Base-by-base conservation (phyloP, 2,113 vertebrate genomes). In the Loxodonta africana region DNA sequence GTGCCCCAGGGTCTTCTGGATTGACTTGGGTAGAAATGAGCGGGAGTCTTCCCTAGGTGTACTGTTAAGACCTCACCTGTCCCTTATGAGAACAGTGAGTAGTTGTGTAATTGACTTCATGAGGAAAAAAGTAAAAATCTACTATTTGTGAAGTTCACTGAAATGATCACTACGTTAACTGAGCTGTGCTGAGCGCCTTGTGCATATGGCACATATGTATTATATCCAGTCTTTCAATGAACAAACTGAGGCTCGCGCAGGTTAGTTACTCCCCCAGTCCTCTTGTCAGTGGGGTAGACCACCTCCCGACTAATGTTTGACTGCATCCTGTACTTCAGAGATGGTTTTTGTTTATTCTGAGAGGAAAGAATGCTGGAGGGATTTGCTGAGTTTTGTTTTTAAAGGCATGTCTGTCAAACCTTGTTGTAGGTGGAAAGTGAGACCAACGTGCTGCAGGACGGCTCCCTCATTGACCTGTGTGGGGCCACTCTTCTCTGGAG, bases 401-500 rank as follows among this genome's bases (percentile, higher is more conserved):
- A 80, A 90, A 78, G 28, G 62, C 37, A 0, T 80, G 8, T 83
- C 63, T 91, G 3, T 95, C 95, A 15, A 17, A 83, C 63, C 41
- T 82, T 15, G 23, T 84, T 73, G 5, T 96, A 99, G 99, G 99
- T 99, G 94, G 99, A 99, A 94, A 99, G 98, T 2, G 99, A 99
- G 98, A 99, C 99, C 97, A 99, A 99, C 2, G 89, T 99, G 15
- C 99, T 99, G 10, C 99, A 99, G 96, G 99, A 99, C 0, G 99
- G 99, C 77, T 99, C 99, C 76, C 99, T 99, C 95, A 99, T 99
- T 82, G 99, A 99, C 98, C 99, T 99, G 37, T 99, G 99, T 0
- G 99, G 99, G 33, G 99, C 99, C 96, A 99, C 99, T 0, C 98
- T 99, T 33, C 99, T 99, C 96, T 99, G 99, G 99, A 98, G 99